Evolutionary conservation across 1,140 invertebrate species (phyloP).

Genomic region (Andrena cerasifolii): DNA sequence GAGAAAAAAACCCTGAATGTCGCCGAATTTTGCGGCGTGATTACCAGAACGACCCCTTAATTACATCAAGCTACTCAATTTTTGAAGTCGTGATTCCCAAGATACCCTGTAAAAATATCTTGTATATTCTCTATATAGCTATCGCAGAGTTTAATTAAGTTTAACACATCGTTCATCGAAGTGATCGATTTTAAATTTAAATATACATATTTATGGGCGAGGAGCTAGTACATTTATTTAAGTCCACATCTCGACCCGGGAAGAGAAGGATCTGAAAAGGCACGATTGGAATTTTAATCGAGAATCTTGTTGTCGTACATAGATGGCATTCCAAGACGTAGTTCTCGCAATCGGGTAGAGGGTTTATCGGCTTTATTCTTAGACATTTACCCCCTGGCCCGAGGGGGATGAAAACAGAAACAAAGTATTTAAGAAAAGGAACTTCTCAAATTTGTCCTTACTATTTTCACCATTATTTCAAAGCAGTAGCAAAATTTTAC

Average conservation of each 20-base stretch:
- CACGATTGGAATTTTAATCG: constrained; percentile 55
- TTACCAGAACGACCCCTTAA: no score
- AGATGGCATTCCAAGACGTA: constrained; percentile 50
- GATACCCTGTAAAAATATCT: no score
- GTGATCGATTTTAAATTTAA: constrained; percentile 40
- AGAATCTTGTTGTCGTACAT: constrained; percentile 54
- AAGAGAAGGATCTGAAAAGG: constrained; percentile 41
- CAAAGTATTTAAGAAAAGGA: not conserved
- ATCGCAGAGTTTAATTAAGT: no score
- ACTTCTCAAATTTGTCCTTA: not conserved
- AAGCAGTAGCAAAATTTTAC: not conserved
- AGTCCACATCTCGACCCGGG: constrained; percentile 3
- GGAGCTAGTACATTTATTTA: constrained; percentile 28
- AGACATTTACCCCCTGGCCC: not conserved
- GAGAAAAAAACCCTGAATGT: no score
- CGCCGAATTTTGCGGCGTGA: no score
- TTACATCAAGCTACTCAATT: no score
- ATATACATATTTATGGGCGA: constrained; percentile 11
- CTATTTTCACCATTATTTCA: not conserved
- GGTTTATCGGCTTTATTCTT: constrained; percentile 47
- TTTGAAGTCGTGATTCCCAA: no score
- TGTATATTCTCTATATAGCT: no score
- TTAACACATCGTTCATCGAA: no score
- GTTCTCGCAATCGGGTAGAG: constrained; percentile 39
- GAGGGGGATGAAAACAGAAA: not conserved